Evolutionary conservation across 2,888 invertebrate species (phyloP).

Genomic region (Lasioglossum zephyrum): DNA sequence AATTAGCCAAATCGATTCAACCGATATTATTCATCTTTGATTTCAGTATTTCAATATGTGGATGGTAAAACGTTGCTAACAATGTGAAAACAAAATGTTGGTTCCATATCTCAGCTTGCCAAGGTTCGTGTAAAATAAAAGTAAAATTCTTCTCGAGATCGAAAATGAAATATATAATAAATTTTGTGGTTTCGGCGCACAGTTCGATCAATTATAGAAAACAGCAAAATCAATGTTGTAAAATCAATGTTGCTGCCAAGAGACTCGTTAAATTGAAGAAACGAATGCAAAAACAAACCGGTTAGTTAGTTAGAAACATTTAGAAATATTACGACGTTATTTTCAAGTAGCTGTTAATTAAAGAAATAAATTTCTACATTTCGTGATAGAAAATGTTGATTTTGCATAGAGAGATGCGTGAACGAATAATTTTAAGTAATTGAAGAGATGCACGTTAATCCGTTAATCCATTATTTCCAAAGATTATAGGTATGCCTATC

Average conservation of each 20-base stretch:
- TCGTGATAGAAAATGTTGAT: not conserved
- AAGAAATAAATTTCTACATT: not conserved
- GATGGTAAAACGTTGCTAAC: no score
- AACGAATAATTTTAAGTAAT: not conserved
- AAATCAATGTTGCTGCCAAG: not conserved
- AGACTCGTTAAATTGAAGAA: not conserved
- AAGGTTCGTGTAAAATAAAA: no score
- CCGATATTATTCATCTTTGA: no score
- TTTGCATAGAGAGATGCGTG: not conserved
- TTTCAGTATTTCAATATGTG: no score
- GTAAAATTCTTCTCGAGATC: no score
- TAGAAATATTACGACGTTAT: not conserved
- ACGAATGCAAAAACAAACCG: not conserved
- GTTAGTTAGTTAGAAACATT: not conserved
- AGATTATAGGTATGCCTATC: not conserved
- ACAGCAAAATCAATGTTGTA: not conserved
- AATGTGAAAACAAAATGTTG: not conserved
- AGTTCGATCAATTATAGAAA: no score
- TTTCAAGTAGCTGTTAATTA: not conserved
- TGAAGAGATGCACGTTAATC: not conserved
- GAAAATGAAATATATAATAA: no score
- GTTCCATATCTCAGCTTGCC: not conserved
- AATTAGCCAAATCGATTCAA: no score
- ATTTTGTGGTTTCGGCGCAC: no score
- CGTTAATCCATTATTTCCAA: not conserved